Evolutionary conservation across 2,797 vertebrate genomes (phyloP).

Genomic region (Triplophysa bombifrons): DNA sequence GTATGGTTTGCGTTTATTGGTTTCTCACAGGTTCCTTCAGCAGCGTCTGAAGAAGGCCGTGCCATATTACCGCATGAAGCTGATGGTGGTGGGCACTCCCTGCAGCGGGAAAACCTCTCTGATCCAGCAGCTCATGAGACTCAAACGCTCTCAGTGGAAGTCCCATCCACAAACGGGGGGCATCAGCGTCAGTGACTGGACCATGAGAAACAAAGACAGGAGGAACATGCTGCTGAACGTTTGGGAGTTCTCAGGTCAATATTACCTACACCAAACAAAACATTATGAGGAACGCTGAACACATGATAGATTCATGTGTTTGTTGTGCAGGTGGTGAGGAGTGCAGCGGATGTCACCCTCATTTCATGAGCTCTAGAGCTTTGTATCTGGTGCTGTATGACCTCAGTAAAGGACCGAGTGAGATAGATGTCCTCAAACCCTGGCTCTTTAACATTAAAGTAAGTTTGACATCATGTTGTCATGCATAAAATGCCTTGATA

Average conservation of each 20-base stretch:
- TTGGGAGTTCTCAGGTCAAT: conserved; percentile 95
- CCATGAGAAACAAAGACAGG: conserved; percentile 81
- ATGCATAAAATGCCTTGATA: neutral
- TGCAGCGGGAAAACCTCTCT: conserved; percentile 92
- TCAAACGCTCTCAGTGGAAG: conserved; percentile 73
- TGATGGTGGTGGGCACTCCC: conserved; percentile 90
- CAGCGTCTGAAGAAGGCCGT: conserved; percentile 95
- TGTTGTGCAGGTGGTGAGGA: conserved; percentile 85
- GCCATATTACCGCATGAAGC: conserved; percentile 93
- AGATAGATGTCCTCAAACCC: conserved; percentile 91
- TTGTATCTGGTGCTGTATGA: conserved; percentile 94
- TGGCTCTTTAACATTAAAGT: conserved; percentile 99
- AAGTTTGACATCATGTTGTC: conserved; percentile 23
- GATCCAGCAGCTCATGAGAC: conserved; percentile 88
- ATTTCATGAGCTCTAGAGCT: conserved; percentile 91
- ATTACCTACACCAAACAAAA: neutral
- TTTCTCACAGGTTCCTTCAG: conserved; percentile 86
- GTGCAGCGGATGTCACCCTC: conserved; percentile 88
- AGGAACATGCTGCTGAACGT: conserved; percentile 89
- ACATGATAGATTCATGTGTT: neutral
- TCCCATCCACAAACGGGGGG: conserved; percentile 62
- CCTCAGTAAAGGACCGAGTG: conserved; percentile 87
- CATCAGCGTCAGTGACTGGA: conserved; percentile 89
- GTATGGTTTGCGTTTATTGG: neutral
- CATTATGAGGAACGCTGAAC: neutral